These are phyloP conservation scores for Drosophila sturtevanti DNA, from an alignment of 1,140 invertebrate genomes.

Conservation along the genomic window DNA sequence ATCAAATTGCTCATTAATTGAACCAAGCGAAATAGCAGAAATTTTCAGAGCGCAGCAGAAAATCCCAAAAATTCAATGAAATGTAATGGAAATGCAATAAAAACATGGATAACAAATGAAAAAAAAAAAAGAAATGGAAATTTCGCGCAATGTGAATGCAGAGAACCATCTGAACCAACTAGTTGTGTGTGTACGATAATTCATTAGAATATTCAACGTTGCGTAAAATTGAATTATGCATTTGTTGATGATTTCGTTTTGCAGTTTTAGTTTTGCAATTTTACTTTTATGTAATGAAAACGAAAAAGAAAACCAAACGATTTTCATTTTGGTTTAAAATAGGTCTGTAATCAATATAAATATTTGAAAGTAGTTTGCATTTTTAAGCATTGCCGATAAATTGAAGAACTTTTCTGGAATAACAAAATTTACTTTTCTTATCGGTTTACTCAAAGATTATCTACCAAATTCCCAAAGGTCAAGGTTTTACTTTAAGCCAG, in stretches of 20 bases:
- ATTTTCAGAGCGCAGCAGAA: conserved; percentile 15
- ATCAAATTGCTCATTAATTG: conserved; percentile 67
- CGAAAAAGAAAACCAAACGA: background rate
- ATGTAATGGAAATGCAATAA: conserved; percentile 69
- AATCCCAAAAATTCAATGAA: conserved; percentile 53
- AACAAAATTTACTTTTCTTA: too few relatives aligned
- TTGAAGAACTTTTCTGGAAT: too few relatives aligned
- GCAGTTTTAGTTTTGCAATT: conserved; percentile 4
- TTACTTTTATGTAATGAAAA: conserved; percentile 13
- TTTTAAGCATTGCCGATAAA: too few relatives aligned
- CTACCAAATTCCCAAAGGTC: too few relatives aligned
- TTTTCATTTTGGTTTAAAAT: background rate
- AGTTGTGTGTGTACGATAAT: conserved; percentile 51
- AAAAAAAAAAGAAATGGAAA: conserved; percentile 16
- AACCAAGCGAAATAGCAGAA: conserved; percentile 32
- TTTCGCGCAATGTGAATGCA: conserved; percentile 22
- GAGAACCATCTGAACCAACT: conserved; percentile 24
- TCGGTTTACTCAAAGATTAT: too few relatives aligned
- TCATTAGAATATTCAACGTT: conserved; percentile 70
- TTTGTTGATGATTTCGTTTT: conserved; percentile 50
- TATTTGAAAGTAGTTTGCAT: background rate
- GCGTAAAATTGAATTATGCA: conserved; percentile 71
- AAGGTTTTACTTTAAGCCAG: too few relatives aligned
- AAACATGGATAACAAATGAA: conserved; percentile 30
- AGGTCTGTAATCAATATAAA: background rate